Base-by-base conservation (phyloP, 2,888 invertebrate genomes). In the Malthinus seriepunctatus region DNA sequence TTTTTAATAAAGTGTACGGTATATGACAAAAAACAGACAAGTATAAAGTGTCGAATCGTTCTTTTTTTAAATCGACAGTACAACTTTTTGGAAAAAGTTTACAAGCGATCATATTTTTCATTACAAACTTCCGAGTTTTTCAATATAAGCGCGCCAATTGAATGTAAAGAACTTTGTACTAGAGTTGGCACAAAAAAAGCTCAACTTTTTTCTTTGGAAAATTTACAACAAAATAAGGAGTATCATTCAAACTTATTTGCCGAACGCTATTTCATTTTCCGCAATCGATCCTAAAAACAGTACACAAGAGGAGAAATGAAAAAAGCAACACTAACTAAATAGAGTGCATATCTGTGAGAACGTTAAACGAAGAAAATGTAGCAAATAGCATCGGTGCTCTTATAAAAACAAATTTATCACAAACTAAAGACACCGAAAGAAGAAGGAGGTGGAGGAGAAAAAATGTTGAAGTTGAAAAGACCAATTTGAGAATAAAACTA, bases 211-310 rank as follows among this genome's bases (percentile, higher is more conserved):
- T 35, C 23, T 23, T 23, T 5, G 23, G 23, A 23, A 23, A 23
- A 23, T 23, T 23, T 23, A 23, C 23, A 23, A 23, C 3, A 23
- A 23, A 23, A 32, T 58, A 63, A 54, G 56, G 59, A 60, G 60
- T 60, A 56, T 61, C 63, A 60, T 58, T 53, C 44, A 56, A 63
- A 57, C 63, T 67, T 66, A 64, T 67, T 67, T 63, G 63, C 60
- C 63, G 58, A 64, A 66, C 63, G 65, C 57, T 59, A 57, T 56
- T 63, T 64, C 64, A 67, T 67, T 67, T 67, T 65, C 67, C 66
- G 65, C 62, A 66, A 67, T 67, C 67, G 64, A 64, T 66, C 63
- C 46, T 48, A 52, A 51, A 60, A 65, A 63, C 62, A 63, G 59
- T 63, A 54, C 49, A 62, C 49, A 62, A 60, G 51, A 42, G 34